A percentile compares a stretch with the other conserved stretches of the same genome.
These are phyloP conservation scores for Nasalis larvatus DNA, from an alignment of 2,113 vertebrate genomes.

Conservation along the genomic window DNA sequence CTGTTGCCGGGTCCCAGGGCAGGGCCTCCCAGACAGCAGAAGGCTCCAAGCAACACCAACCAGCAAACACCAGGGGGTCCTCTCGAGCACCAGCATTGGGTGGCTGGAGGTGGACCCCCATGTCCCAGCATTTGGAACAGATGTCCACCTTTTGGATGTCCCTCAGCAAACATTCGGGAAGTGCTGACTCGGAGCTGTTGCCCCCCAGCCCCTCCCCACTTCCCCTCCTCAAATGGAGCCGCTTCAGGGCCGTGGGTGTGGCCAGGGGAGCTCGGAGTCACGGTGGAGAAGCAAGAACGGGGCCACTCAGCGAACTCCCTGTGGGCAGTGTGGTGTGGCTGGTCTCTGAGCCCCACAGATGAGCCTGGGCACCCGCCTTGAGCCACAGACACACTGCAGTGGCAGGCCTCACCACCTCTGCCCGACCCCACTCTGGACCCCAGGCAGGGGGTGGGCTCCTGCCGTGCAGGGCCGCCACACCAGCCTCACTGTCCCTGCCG, in stretches of 20 bases:
- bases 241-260: background rate
- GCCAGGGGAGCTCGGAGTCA: accelerated
- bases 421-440: background rate
- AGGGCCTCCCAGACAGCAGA: background rate
- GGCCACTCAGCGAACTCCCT: background rate
- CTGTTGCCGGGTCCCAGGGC: background rate
- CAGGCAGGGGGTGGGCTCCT: background rate
- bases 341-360: background rate
- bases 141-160: background rate
- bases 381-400: background rate
- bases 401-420: background rate
- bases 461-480: background rate
- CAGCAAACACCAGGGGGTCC: too few species aligned
- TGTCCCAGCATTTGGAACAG: background rate
- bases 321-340: background rate
- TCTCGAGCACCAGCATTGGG: too few species aligned
- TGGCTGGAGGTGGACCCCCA: too few species aligned
- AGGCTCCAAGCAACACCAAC: too few species aligned
- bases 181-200: background rate
- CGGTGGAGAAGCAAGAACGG: accelerated
- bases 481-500: background rate
- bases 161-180: background rate
- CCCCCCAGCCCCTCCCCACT: background rate
- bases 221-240: background rate
- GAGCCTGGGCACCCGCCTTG: background rate